phyloP scores from a whole-genome alignment of 1,140 invertebrate species.

The Macrotrachela quadricornifera region DNA sequence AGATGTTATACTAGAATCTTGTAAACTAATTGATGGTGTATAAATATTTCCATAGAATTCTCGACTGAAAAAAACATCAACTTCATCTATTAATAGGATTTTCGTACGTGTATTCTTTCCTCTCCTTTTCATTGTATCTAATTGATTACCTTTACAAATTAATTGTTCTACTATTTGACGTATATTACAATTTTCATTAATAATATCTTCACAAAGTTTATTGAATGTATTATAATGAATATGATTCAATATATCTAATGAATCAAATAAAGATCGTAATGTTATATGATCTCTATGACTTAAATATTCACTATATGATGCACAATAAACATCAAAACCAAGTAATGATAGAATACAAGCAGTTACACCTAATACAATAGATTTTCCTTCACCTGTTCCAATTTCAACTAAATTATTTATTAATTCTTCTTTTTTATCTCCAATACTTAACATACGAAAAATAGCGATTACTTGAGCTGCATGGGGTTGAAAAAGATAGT shows the following conservation, averaged over 20 bases:
- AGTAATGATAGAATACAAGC: not conserved
- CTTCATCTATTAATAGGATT: not conserved
- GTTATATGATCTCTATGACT: not conserved
- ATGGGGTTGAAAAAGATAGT: not conserved
- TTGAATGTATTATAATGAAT: not conserved
- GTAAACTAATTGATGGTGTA: not conserved
- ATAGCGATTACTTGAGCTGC: not conserved
- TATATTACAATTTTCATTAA: not conserved
- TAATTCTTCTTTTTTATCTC: not conserved
- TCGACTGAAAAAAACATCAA: not conserved
- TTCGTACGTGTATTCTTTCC: not conserved
- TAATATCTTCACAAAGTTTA: not conserved
- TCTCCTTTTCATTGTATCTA: too few relatives aligned
- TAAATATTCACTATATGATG: not conserved
- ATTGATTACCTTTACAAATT: too few relatives aligned
- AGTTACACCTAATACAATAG: not conserved
- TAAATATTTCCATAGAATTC: not conserved
- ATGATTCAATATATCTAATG: not conserved
- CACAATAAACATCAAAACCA: not conserved
- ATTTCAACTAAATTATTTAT: not conserved
- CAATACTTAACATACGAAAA: not conserved
- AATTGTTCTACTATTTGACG: not conserved
- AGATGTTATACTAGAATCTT: not conserved
- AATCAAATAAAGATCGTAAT: not conserved
- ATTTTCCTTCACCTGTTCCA: conserved; percentile 1